phyloP scores from a whole-genome alignment of 2,113 vertebrate genomes.

The Damaliscus lunatus region DNA sequence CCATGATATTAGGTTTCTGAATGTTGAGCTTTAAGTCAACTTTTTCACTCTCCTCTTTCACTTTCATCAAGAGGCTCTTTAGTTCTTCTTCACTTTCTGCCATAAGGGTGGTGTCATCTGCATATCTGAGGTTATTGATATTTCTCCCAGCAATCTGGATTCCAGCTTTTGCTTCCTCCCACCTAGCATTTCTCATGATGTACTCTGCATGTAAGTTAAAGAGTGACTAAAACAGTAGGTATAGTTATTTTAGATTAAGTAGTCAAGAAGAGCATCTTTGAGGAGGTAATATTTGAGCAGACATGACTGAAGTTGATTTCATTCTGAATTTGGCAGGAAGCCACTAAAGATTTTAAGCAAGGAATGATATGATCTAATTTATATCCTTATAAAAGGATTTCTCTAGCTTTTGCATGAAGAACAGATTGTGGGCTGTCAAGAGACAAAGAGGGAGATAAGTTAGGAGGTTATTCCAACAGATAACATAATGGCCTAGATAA shows the following conservation, averaged over 20 bases:
- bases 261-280: not conserved
- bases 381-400: not conserved
- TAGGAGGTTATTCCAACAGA: not conserved
- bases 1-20: not conserved
- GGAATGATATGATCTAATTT: not conserved
- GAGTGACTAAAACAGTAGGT: not conserved
- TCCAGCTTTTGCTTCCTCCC: not conserved
- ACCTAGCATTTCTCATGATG: not conserved
- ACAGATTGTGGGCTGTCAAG: not conserved
- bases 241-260: not conserved
- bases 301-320: not conserved
- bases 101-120: not conserved
- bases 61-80: not conserved
- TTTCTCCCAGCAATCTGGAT: not conserved
- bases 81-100: not conserved
- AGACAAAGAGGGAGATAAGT: not conserved
- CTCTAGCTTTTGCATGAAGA: not conserved
- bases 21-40: not conserved
- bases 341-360: conserved; percentile 4
- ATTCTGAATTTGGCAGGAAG: not conserved
- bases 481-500: not conserved
- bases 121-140: not conserved
- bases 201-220: not conserved
- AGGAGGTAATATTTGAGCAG: not conserved
- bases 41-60: not conserved